phyloP scores from a whole-genome alignment of 2,888 invertebrate genomes.

The Phalera bucephala region DNA sequence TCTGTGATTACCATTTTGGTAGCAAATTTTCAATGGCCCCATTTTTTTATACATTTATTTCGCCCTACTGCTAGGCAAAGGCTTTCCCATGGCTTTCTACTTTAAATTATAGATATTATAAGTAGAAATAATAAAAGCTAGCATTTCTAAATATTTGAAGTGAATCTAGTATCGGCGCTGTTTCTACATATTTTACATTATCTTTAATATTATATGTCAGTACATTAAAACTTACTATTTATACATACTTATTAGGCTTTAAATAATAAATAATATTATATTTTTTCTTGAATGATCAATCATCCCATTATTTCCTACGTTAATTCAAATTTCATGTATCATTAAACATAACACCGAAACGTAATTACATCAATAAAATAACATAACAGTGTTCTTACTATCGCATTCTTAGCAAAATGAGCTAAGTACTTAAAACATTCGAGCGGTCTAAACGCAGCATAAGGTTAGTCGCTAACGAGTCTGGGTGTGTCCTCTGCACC shows the following conservation, averaged over 20 bases:
- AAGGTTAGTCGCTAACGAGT: conserved; percentile 73
- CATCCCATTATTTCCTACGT: background rate
- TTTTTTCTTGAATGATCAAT: background rate
- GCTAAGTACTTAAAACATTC: conserved; percentile 22
- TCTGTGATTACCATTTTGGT: too few relatives aligned
- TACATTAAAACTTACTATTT: too few relatives aligned
- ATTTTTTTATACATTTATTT: too few relatives aligned
- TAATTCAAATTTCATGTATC: conserved; percentile 6
- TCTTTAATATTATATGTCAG: too few relatives aligned
- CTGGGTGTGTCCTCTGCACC: conserved; percentile 77
- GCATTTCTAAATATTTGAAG: too few relatives aligned
- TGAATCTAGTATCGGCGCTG: too few relatives aligned
- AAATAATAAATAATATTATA: background rate
- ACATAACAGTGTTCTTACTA: conserved; percentile 17
- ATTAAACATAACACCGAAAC: conserved; percentile 19
- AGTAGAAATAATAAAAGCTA: too few relatives aligned
- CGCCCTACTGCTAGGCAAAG: too few relatives aligned
- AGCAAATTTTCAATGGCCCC: too few relatives aligned
- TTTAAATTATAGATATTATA: too few relatives aligned
- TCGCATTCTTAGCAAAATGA: conserved; percentile 27
- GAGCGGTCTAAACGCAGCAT: conserved; percentile 58
- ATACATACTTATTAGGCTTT: background rate
- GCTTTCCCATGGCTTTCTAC: too few relatives aligned
- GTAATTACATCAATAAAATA: conserved; percentile 17
- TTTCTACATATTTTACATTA: too few relatives aligned